Evolutionary conservation across 64 coral and sea anemone genomes (phyloP), one percentile per base, ranked within the genome.

Genomic region (Montipora sp.): DNA sequence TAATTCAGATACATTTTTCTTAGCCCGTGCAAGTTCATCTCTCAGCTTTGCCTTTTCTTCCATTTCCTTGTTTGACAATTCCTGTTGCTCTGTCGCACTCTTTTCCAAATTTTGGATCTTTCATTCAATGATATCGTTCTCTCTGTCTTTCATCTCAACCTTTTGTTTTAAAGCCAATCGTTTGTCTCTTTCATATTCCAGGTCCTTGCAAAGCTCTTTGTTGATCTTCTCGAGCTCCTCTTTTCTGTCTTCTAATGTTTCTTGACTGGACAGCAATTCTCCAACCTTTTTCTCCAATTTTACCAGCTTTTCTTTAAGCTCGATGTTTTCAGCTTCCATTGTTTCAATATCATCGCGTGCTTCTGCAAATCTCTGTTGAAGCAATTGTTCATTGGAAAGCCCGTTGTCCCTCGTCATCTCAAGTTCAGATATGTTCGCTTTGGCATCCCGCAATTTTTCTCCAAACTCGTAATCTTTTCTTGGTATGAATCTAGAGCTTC

Each of bases 31-130:
- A 67, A 94, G 19, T 73, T 98, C 95, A 36, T 94, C 91, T 22
- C 88, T 92, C 18, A 94, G 74, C 75, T 98, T 98, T 7, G 81
- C 82, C 70, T 94, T 98, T 83, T 98, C 93, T 23, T 86, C 81
- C 91, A 98, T 67, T 44, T 73, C 72, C 55, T 80, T 88, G 7
- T 63, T 78, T 78, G 94, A 92, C 45, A 93, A 61, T 45, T 80
- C 78, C n/a, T 98, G 92, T 3, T 89, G 75, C 44, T 98, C 95
- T 23, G 90, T 80, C 36, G 89, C 14, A n/a, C 57, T 94, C 21
- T 77, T 83, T 71, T 94, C 94, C n/a, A 94, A 60, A 3, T 76
- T 49, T 36, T 91, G 80, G 11, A 98, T 69, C 61, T 98, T 93
- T 92, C 91, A 89, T 59, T 89, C 67, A 43, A 87, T 69, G 73